Evolutionary conservation across 2,888 invertebrate genomes (phyloP).

Genomic region (Selenia dentaria): DNA sequence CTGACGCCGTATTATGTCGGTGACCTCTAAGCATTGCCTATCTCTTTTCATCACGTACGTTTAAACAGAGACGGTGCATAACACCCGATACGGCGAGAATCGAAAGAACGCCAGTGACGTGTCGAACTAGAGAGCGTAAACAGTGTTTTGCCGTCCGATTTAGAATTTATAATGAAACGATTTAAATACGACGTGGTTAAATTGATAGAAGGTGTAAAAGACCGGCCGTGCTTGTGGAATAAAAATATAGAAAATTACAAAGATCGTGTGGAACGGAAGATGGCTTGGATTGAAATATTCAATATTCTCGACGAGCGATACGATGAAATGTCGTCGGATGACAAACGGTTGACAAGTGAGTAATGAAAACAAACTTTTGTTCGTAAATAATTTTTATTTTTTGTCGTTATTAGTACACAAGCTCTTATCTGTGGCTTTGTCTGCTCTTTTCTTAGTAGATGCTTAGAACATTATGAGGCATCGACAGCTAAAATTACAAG

Average conservation of each 20-base stretch:
- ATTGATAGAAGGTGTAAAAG: conserved; percentile 56
- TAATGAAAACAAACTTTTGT: conserved; percentile 39
- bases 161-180: conserved; percentile 50
- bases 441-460: too few species aligned
- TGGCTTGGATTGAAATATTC: conserved; percentile 74
- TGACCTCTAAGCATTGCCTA: conserved; percentile 50
- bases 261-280: conserved; percentile 63
- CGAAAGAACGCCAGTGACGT: conserved; percentile 59
- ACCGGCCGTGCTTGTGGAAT: conserved; percentile 72
- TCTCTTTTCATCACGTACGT: conserved; percentile 38
- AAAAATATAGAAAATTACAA: conserved; percentile 68
- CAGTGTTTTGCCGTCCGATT: conserved; percentile 39
- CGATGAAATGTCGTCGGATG: conserved; percentile 59
- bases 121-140: conserved; percentile 51
- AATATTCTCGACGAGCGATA: conserved; percentile 57
- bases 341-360: conserved; percentile 56
- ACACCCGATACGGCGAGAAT: conserved; percentile 60
- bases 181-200: conserved; percentile 67
- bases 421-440: too few species aligned
- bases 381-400: too few species aligned
- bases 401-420: too few species aligned
- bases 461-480: too few species aligned
- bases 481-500: too few species aligned
- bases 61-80: conserved; percentile 41
- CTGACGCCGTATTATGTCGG: conserved; percentile 50